Evolutionary conservation across 1,140 invertebrate species (phyloP).

Genomic region (Odontomachus brunneus): DNA sequence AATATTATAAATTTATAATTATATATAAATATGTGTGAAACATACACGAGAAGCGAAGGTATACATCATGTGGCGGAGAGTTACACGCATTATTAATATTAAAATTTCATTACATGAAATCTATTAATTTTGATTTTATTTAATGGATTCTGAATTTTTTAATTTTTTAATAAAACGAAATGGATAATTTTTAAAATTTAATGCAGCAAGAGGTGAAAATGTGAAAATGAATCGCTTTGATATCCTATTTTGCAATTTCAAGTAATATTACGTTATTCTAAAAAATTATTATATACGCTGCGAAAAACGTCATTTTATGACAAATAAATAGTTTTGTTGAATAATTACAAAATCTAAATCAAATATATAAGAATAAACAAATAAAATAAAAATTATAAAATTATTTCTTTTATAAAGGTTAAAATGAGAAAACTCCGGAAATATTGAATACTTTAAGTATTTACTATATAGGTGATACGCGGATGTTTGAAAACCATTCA

Average conservation of each 20-base stretch:
- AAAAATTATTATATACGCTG: too few relatives aligned
- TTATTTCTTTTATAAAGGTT: too few relatives aligned
- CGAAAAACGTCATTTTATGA: too few relatives aligned
- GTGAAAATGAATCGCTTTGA: not conserved
- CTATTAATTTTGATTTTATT: not conserved
- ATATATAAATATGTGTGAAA: not conserved
- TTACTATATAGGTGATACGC: too few relatives aligned
- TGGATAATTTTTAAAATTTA: not conserved
- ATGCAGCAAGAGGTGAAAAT: not conserved
- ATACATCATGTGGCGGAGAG: not conserved
- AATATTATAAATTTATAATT: not conserved
- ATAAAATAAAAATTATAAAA: too few relatives aligned
- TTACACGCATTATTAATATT: not conserved
- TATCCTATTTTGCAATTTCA: not conserved
- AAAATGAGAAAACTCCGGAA: too few relatives aligned
- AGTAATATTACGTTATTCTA: not conserved
- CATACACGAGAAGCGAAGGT: not conserved
- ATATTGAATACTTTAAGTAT: too few relatives aligned
- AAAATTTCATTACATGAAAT: slow-evolving; percentile 19
- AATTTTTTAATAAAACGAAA: slow-evolving; percentile 15
- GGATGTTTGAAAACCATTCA: too few relatives aligned
- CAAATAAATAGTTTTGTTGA: too few relatives aligned
- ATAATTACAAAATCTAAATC: too few relatives aligned
- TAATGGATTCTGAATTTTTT: not conserved
- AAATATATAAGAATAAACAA: too few relatives aligned